Conservation (phyloP, 2,113 vertebrate species). For the Thinocorus orbignyianus region DNA sequence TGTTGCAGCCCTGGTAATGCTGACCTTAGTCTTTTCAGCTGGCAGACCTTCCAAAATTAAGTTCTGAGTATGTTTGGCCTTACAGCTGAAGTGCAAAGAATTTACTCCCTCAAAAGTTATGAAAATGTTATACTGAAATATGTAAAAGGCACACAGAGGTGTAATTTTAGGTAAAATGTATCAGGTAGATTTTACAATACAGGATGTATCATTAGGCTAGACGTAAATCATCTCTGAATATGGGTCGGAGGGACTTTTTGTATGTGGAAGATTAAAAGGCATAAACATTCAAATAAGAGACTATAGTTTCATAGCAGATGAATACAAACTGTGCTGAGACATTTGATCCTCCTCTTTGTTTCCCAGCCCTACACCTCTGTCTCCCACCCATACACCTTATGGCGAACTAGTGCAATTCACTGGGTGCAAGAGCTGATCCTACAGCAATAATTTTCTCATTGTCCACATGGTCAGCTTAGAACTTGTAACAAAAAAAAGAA, state of each 20-base stretch:
- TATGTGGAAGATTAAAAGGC: rapidly evolving
- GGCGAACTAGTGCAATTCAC: not conserved
- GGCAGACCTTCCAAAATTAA: not conserved
- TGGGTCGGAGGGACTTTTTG: not conserved
- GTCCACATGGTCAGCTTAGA: not conserved
- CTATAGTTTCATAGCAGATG: not conserved
- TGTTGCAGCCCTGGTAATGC: not conserved
- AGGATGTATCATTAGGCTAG: not conserved
- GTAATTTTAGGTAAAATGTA: too few relatives aligned
- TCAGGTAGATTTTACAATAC: not conserved
- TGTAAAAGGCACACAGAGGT: not conserved
- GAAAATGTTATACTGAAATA: not conserved
- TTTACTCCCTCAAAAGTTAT: not conserved
- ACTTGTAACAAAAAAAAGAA: not conserved
- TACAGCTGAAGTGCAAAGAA: not conserved
- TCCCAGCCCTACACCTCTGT: not conserved
- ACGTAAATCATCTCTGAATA: not conserved
- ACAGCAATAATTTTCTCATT: not conserved
- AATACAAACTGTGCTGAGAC: not conserved
- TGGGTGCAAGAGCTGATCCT: not conserved
- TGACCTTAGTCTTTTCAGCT: not conserved
- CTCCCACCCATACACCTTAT: not conserved
- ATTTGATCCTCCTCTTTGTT: rapidly evolving
- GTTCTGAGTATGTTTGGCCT: not conserved
- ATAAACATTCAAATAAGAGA: not conserved